Evolutionary conservation across 2,888 invertebrate genomes (phyloP), one percentile per base, ranked within the genome.

Genomic region (Alsophila aescularia): DNA sequence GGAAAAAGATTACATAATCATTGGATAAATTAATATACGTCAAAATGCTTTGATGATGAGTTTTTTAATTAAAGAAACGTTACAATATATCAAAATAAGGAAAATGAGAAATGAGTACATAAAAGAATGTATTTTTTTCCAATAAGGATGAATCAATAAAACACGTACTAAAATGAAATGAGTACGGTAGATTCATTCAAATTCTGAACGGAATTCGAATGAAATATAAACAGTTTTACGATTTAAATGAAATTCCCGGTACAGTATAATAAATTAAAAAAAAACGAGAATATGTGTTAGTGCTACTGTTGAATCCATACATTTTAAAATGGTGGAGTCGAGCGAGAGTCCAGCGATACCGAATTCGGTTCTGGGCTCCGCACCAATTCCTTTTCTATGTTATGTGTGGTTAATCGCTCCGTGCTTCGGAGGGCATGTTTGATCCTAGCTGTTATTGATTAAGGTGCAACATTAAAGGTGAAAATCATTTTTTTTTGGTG

Each of bases 151-250:
- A 12, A 43, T 54, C n/a, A 12, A 29, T 49, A 32, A 53, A 43
- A 49, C 16, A 31, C 10, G 24, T 39, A 29, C 37, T 51, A 37
- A 45, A 42, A 50, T 35, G 21, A 35, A 45, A 44, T 12, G 18
- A 49, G 49, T 36, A 41, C 21, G 29, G 8, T 43, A 39, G 29
- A 39, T 35, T 14, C 55, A 52, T n/a, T n/a, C 35, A 41, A 48
- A 40, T 21, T 43, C 48, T 49, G 53, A 40, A 35, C 40, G 41
- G 21, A 39, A 44, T 47, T 27, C 14, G 36, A 45, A 55, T 52
- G 34, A 53, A 53, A 55, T 54, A 50, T n/a, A n/a, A n/a, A n/a
- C 53, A 58, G 42, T 48, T 58, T 60, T 58, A 60, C 37, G 58
- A 58, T 41, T 39, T 41, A 45, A 58, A 55, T 56, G 39, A 49